These are phyloP conservation scores for Drosophila sordidula DNA, from an alignment of 2,888 invertebrate genomes.

Conservation along the genomic window DNA sequence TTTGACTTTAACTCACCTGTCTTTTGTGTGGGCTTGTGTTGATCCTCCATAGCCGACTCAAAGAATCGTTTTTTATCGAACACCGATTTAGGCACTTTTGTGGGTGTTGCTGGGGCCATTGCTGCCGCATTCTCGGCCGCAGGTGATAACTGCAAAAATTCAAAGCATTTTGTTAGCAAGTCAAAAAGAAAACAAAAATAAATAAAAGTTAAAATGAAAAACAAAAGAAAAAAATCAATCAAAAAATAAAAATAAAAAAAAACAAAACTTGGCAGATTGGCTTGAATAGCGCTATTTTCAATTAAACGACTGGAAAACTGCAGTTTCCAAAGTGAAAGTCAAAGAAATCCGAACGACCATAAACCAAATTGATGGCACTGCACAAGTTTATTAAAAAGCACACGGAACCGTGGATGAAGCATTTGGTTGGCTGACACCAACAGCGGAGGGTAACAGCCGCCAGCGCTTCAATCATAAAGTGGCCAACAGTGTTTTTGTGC, in stretches of 20 bases:
- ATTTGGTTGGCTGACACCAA: conserved; percentile 27
- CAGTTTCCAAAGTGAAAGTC: conserved; percentile 59
- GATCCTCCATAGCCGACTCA: conserved; percentile 97
- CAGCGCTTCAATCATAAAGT: conserved; percentile 70
- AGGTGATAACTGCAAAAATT: conserved; percentile 69
- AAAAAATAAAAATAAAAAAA: conserved; percentile 9
- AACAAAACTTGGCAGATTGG: conserved; percentile 23
- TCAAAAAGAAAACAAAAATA: conserved; percentile 24
- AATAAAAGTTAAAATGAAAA: conserved; percentile 8
- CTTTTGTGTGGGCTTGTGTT: conserved; percentile 93
- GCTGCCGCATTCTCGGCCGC: conserved; percentile 36
- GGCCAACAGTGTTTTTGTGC: conserved; percentile 41
- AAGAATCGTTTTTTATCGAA: conserved; percentile 98
- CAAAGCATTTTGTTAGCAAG: conserved; percentile 53
- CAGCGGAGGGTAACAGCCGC: conserved; percentile 16
- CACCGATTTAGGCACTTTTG: conserved; percentile 92
- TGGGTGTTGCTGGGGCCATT: conserved; percentile 88
- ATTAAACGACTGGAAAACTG: conserved; percentile 54
- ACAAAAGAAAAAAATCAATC: conserved; percentile 33
- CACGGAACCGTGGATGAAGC: conserved; percentile 24
- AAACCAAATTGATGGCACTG: conserved; percentile 80
- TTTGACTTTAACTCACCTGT: conserved; percentile 87
- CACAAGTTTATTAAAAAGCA: conserved; percentile 77
- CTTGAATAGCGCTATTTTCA: conserved; percentile 33
- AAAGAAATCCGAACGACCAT: conserved; percentile 67